These are phyloP conservation scores for Mesoclemmys tuberculata DNA, from an alignment of 2,113 vertebrate genomes.

Conservation along the genomic window DNA sequence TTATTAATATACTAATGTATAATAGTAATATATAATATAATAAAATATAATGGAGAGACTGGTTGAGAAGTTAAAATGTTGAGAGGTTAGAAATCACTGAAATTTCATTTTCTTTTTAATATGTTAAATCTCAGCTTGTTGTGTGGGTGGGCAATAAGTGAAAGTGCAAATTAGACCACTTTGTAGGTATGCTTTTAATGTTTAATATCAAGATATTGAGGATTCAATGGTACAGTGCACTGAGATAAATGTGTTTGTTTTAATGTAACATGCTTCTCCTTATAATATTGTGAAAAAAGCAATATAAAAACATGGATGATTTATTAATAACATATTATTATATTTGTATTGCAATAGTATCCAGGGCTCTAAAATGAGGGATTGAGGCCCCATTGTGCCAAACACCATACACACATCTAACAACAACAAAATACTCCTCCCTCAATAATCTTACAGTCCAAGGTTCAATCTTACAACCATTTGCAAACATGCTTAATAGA, in stretches of 20 bases:
- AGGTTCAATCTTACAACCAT: background rate
- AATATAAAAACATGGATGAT: background rate
- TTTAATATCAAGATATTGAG: constrained; percentile 25
- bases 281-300: background rate
- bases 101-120: background rate
- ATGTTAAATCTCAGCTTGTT: background rate
- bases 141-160: background rate
- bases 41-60: background rate
- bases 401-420: background rate
- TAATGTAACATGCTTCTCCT: background rate
- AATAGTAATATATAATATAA: no score
- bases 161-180: background rate
- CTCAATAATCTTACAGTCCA: background rate
- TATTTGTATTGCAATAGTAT: background rate
- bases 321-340: background rate
- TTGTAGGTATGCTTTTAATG: constrained; percentile 2
- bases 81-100: background rate
- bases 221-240: background rate
- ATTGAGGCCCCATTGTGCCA: background rate
- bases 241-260: background rate
- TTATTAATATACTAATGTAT: background rate
- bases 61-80: background rate
- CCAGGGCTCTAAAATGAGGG: background rate
- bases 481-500: background rate
- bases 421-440: background rate